A percentile compares a stretch with the other conserved stretches of the same genome.
Evolutionary conservation across 2,888 invertebrate genomes (phyloP).

Genomic region (Melikaiella ostensackeni): DNA sequence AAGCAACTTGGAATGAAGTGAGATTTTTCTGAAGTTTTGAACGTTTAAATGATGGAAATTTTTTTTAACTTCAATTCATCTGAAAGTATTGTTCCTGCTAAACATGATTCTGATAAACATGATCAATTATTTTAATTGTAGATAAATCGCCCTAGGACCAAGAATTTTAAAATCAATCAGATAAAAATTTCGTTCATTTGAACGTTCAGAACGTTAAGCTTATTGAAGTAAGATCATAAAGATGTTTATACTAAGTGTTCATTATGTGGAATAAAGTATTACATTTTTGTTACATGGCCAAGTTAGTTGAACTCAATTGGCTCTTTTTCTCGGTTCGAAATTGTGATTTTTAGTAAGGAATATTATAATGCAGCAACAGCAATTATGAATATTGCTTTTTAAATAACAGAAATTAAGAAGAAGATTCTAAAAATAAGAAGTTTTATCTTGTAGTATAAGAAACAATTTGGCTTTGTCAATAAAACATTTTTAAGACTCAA

Average conservation of each 20-base stretch:
- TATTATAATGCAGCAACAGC: constrained; percentile 27
- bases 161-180: not conserved
- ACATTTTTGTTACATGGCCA: constrained; percentile 25
- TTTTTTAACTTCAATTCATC: not conserved
- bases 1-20: constrained; percentile 6
- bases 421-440: not conserved
- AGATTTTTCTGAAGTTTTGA: not conserved
- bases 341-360: not conserved
- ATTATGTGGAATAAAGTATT: constrained; percentile 10
- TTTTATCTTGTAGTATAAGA: constrained; percentile 35
- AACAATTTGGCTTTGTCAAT: constrained; percentile 48
- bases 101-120: not conserved
- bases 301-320: not conserved
- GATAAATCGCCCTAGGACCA: not conserved
- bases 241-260: constrained; percentile 33
- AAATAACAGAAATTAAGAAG: not conserved
- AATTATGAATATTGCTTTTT: constrained; percentile 10
- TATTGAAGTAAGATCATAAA: constrained; percentile 28
- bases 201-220: not conserved
- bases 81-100: no score
- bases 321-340: not conserved
- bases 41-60: not conserved
- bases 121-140: not conserved
- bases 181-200: not conserved
- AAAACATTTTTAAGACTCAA: constrained; percentile 49